These are phyloP conservation scores for Semaprochilodus insignis DNA, from an alignment of 2,797 vertebrate species.

Conservation along the genomic window DNA sequence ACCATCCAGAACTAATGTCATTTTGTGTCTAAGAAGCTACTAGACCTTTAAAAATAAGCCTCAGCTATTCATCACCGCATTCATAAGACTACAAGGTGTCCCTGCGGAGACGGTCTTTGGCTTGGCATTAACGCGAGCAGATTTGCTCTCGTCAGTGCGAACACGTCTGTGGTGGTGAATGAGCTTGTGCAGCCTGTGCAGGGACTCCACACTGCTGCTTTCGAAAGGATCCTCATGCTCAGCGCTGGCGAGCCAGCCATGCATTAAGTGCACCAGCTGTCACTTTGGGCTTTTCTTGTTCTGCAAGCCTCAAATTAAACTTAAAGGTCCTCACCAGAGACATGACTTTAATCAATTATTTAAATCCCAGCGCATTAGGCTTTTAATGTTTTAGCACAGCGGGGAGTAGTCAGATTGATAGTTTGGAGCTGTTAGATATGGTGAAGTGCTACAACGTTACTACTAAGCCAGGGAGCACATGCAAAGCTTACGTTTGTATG, in stretches of 20 bases:
- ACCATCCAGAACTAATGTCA: neutral
- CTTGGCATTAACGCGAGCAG: neutral
- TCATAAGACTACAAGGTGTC: neutral
- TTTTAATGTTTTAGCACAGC: slow-evolving; percentile 63
- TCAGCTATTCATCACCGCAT: neutral
- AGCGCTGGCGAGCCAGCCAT: slow-evolving; percentile 36
- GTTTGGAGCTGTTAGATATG: slow-evolving; percentile 33
- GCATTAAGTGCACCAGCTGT: slow-evolving; percentile 62
- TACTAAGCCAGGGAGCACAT: slow-evolving; percentile 11
- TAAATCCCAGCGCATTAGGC: slow-evolving; percentile 59
- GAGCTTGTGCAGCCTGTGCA: neutral
- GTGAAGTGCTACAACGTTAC: slow-evolving; percentile 38
- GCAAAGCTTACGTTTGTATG: neutral
- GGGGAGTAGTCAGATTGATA: slow-evolving; percentile 38
- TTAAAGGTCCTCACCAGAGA: slow-evolving; percentile 64
- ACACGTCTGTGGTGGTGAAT: neutral
- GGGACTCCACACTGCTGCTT: slow-evolving; percentile 21
- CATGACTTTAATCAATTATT: slow-evolving; percentile 65
- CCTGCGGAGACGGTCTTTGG: neutral
- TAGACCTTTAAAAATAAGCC: neutral
- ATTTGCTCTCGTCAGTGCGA: neutral
- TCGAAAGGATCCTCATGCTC: slow-evolving; percentile 26
- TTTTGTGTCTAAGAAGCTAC: neutral
- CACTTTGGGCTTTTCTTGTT: slow-evolving; percentile 55
- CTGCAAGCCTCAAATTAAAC: slow-evolving; percentile 59